Evolutionary conservation across 2,888 invertebrate genomes (phyloP), one percentile per base, ranked within the genome.

Genomic region (Chorisops tibialis): DNA sequence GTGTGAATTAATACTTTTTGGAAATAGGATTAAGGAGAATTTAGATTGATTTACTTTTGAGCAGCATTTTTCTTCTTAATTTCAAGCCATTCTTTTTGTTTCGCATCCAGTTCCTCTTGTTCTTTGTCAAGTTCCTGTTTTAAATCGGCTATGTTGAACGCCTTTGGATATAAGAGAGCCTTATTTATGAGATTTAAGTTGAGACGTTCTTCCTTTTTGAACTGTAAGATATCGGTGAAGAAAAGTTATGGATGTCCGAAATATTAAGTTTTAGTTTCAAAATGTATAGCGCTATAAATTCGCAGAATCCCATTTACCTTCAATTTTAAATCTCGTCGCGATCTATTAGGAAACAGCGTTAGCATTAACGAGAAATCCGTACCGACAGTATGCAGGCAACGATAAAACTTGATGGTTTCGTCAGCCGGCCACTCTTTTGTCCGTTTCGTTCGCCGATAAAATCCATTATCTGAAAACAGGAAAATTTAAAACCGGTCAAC

Each of bases 301-400:
- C n/a, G n/a, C n/a, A n/a, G n/a, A n/a, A n/a, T n/a, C n/a, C n/a
- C 51, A 56, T 35, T 52, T 38, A 81, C 82, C 79, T 97, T 97
- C 30, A 89, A 79, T 77, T 96, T 96, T 9, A 97, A 80, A 70
- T 96, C 95, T 59, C 85, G 80, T 12, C 96, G 79, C 0, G 85
- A 86, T 63, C 96, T 82, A 43, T 85, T 85, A 0, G 92, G 88
- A 79, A 96, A 95, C 43, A 93, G 79, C 52, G 86, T 83, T 64
- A 87, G 82, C 92, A 97, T 96, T 56, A 95, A 79, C 4, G 91
- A 86, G 78, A 97, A 97, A 80, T 97, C 96, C 0, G 96, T 94
- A 0, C 96, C 96, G 52, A 96, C 83, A 7, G 88, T 88, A 69
- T 91, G 93, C 9, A 97, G 79, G 1, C 94, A 94, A 70, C 89